Base-by-base conservation (phyloP, 2,888 invertebrate genomes). In the Brassicogethes aeneus region DNA sequence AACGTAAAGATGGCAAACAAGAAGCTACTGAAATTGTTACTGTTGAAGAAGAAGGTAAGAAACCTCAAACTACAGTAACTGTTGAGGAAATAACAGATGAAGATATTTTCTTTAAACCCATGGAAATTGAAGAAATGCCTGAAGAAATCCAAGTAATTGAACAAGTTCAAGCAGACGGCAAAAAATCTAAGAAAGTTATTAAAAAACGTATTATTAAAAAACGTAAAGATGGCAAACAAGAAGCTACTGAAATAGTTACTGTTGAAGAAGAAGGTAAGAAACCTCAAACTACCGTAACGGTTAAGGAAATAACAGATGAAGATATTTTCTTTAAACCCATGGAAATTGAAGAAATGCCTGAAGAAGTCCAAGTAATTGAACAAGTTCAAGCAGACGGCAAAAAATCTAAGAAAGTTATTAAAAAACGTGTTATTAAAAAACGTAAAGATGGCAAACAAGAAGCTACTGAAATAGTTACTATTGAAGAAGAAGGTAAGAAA, bases 191-290 rank as follows among this genome's bases (percentile, higher is more conserved):
- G 52, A 44, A 65, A 32, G 53, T 40, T 51, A 55, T 58, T 36
- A 64, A 57, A 49, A 50, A 48, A 8, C 48, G 54, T 1, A 50
- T 48, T 32, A 49, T 55, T 5, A 55, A 54, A 2, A 55, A 55
- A 45, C 39, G 32, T 41, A 53, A 47, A 37, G 65, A 60, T 17
- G 55, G 48, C 14, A 60, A 59, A 48, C 44, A 63, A 42, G 66
- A 68, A 50, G 61, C 59, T 32, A 60, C 58, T 5, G 48, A 61
- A 16, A 60, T 61, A 12, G 53, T 62, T 15, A 52, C 51, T 15
- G 54, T 62, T 31, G 68, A 70, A 50, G 71, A 70, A 50, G 69
- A 69, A 45, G 57, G 56, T 15, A 53, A 59, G 41, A 53, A 52
- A 48, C 56, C 55, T 17, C 55, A 59, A 45, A 52, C 40, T 38